Base-by-base conservation (phyloP, 2,888 invertebrate species). In the Phragmatobia fuliginosa region DNA sequence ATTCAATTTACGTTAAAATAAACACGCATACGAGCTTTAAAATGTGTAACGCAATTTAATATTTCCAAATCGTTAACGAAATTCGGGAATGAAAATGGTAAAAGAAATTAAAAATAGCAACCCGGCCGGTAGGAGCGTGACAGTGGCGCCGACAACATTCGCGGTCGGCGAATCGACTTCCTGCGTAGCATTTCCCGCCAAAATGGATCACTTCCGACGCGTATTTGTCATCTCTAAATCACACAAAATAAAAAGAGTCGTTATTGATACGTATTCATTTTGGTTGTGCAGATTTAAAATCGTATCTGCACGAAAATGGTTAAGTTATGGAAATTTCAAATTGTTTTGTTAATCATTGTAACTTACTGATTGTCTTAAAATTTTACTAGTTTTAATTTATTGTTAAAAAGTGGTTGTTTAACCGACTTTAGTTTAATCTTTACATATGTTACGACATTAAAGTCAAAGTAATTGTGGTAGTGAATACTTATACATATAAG, bases 121-220 rank as follows among this genome's bases (percentile, higher is more conserved):
- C 86, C 80, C 85, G 77, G 78, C 73, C 78, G 73, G 73, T 74
- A 67, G 68, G 69, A 76, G 71, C 81, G 76, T 83, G 84, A 85
- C 86, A 77, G 83, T 92, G 94, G 94, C 94, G 94, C 94, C 87
- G 82, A 84, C 88, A 87, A 89, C 91, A 92, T 94, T 95, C 93
- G 94, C 91, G 94, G 94, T 94, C 90, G 91, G 86, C 91, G 94
- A 90, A 94, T 93, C 92, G 87, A 92, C 92, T 95, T 95, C 95
- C 95, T 90, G 94, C 84, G 88, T 83, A 87, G 89, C 90, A 92
- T 92, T 95, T 95, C 94, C 94, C 93, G 91, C 88, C 88, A 85
- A 94, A 95, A 95, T 95, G 95, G 95, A 95, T 95, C 92, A 90
- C 90, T 95, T 95, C 95, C 95, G 94, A 87, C 83, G 76, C 85